These are phyloP conservation scores for Heterochromis multidens DNA, from an alignment of 2,113 vertebrate species.

Conservation along the genomic window DNA sequence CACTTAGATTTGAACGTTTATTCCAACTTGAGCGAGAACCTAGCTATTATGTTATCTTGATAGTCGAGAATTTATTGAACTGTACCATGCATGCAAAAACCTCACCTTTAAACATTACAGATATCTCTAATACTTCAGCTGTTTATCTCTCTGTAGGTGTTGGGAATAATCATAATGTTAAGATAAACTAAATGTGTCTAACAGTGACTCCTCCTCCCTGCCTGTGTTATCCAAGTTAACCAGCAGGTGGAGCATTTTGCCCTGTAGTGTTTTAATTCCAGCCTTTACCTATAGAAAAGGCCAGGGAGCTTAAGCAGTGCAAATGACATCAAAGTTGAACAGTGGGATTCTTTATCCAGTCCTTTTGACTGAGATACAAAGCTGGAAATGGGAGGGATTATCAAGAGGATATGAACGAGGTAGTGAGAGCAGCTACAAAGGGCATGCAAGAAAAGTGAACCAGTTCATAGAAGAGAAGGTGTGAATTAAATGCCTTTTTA, in stretches of 20 bases:
- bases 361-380: conserved; percentile 6
- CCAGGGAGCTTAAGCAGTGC: not conserved
- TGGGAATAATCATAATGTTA: not conserved
- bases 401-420: conserved; percentile 68
- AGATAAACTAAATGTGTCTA: conserved; percentile 16
- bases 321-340: conserved; percentile 57
- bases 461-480: conserved; percentile 51
- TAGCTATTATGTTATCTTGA: not conserved
- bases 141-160: conserved; percentile 9
- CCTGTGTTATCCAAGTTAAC: conserved; percentile 19
- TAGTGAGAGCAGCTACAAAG: conserved; percentile 55
- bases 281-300: not conserved
- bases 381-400: conserved; percentile 30
- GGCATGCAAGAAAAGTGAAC: conserved; percentile 54
- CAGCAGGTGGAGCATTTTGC: conserved; percentile 58
- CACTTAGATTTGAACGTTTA: conserved; percentile 20
- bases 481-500: conserved; percentile 71
- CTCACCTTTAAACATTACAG: not conserved
- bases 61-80: not conserved
- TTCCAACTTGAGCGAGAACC: not conserved
- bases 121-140: conserved; percentile 18
- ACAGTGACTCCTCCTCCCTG: not conserved
- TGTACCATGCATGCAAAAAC: conserved; percentile 31
- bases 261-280: not conserved
- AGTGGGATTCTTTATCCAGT: not conserved